Conservation (phyloP, 53 echinoderm and acorn worm genomes). For the Patiria pectinifera region DNA sequence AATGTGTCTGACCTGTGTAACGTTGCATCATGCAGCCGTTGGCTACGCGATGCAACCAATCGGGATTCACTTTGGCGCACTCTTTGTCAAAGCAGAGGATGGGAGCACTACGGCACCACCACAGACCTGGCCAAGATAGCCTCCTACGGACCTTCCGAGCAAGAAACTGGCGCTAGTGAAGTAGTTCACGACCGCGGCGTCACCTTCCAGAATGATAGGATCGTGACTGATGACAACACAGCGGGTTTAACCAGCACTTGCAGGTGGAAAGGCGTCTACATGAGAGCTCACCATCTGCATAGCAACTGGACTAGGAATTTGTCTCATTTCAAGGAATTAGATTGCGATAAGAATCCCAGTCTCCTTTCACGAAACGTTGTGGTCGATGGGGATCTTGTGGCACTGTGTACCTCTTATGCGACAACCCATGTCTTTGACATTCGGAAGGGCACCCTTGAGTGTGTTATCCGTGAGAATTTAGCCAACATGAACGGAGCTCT, state of each 20-base stretch:
- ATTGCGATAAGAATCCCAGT: too few species aligned
- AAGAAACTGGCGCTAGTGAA: not conserved
- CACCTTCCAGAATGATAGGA: not conserved
- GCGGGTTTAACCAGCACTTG: not conserved
- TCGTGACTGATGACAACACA: not conserved
- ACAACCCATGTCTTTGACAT: too few species aligned
- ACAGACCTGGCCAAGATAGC: not conserved
- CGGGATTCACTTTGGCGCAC: slow-evolving; percentile 4
- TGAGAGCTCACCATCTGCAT: too few species aligned
- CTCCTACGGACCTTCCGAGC: not conserved
- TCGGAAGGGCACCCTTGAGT: too few species aligned
- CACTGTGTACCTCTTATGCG: too few species aligned
- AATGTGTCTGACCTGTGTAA: not conserved
- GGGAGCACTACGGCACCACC: slow-evolving; percentile 1
- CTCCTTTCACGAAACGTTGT: too few species aligned
- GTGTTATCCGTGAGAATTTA: too few species aligned
- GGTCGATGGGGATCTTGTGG: too few species aligned
- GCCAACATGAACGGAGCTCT: too few species aligned
- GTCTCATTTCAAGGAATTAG: too few species aligned
- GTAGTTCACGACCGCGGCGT: too few species aligned
- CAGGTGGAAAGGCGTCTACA: not conserved
- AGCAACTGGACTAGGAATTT: too few species aligned
- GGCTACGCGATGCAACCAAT: not conserved
- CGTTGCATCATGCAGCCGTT: slow-evolving; percentile 2
- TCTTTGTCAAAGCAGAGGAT: slow-evolving; percentile 13